Base-by-base conservation (phyloP, 2,888 invertebrate genomes). In the Phengaris alcon region DNA sequence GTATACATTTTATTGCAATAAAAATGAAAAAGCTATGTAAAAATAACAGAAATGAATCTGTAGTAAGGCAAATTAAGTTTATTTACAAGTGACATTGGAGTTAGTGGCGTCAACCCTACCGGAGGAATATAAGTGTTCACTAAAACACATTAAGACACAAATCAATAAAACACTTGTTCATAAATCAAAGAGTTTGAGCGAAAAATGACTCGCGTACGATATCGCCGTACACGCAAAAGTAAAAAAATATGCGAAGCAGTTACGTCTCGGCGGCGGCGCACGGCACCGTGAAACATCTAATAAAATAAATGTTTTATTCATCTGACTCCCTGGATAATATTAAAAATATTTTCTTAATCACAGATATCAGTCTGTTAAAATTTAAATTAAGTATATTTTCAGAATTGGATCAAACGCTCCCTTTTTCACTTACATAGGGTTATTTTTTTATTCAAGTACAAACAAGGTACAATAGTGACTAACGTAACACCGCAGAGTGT, bases 351-450 rank as follows among this genome's bases (percentile, higher is more conserved):
- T 90, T 93, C 90, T 91, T 93, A 93, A 93, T 93, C 93, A 93
- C 93, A 93, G 93, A 91, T 93, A 93, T 93, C 93, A 93, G 93
- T 93, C 93, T 93, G 93, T 92, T 89, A 91, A 89, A 93, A 93
- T 93, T 93, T 93, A 93, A 93, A 93, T 93, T 93, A 93, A 93
- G 93, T 93, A 93, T 93, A 93, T 93, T 91, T 81, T 92, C 92
- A 92, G 91, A 93, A 90, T 89, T 90, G 91, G 87, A 89, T 93
- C 90, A 90, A 90, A 90, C 89, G 86, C 88, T 86, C 88, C 87
- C 72, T 51, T 64, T 64, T 64, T 90, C 89, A 88, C 90, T 89
- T 89, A 90, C 83, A 87, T 88, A 91, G 87, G 88, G 89, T 87
- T 87, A 88, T 89, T 89, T 89, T 91, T 89, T 89, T 91, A 90